Percentiles rank a stretch among this genome's conserved stretches.
These are phyloP conservation scores for Drosophila prostipennis DNA, from an alignment of 2,888 invertebrate species.

Conservation along the genomic window DNA sequence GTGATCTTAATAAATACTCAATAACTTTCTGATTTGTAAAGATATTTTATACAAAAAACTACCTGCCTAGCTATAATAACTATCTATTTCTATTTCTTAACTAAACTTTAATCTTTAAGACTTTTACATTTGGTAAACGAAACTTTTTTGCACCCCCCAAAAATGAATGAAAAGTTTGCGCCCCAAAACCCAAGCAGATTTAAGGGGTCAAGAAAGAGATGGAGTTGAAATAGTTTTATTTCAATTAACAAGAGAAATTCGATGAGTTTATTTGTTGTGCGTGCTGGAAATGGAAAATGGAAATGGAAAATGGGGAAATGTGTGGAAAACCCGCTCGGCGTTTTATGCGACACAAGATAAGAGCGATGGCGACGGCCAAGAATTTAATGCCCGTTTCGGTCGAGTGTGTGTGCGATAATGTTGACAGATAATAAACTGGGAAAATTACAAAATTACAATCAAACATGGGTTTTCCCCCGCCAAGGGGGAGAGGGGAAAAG, in stretches of 20 bases:
- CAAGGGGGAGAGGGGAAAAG: no score
- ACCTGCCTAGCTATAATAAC: no score
- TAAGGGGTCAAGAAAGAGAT: neutral
- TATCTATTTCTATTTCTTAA: no score
- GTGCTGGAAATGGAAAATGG: conserved; percentile 6
- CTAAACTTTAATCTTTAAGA: neutral
- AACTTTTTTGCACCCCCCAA: conserved; percentile 8
- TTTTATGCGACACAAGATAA: conserved; percentile 76
- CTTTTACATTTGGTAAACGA: no score
- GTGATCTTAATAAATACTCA: no score
- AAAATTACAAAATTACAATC: conserved; percentile 79
- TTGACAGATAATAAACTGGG: conserved; percentile 79
- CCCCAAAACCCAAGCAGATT: neutral
- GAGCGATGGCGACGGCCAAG: conserved; percentile 70
- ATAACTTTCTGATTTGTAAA: no score
- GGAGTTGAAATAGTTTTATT: conserved; percentile 73
- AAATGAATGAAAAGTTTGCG: conserved; percentile 20
- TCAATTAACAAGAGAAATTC: conserved; percentile 79
- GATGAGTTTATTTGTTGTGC: conserved; percentile 77
- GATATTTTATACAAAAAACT: no score
- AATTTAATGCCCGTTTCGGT: conserved; percentile 60
- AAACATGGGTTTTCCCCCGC: conserved; percentile 30
- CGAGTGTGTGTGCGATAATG: conserved; percentile 70
- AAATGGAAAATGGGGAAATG: conserved; percentile 12
- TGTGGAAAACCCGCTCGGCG: conserved; percentile 35